A percentile compares a stretch with the other conserved stretches of the same genome.
phyloP scores from a whole-genome alignment of 2,113 vertebrate species.

The Brachionichthys hirsutus region DNA sequence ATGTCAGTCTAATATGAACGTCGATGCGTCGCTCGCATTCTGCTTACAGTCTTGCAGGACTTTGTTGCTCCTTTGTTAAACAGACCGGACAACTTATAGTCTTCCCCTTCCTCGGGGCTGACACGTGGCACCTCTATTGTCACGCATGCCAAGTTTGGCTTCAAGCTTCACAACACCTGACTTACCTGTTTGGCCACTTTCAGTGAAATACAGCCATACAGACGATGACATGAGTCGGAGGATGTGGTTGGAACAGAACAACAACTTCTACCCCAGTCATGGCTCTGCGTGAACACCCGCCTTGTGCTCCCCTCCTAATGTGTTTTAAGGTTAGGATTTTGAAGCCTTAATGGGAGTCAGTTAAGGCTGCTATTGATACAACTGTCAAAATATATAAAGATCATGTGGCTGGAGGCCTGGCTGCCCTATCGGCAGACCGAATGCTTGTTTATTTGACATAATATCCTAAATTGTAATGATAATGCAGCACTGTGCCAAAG shows the following conservation, averaged over 20 bases:
- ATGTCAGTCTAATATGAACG: not conserved
- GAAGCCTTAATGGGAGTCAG: constrained; percentile 30
- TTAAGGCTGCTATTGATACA: constrained; percentile 38
- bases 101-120: constrained; percentile 43
- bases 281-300: constrained; percentile 38
- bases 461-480: constrained; percentile 17
- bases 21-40: too few relatives aligned
- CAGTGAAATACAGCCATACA: constrained; percentile 26
- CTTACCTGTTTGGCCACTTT: constrained; percentile 73
- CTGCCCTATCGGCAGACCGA: constrained; percentile 9
- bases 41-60: not conserved
- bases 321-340: constrained; percentile 40
- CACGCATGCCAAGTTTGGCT: constrained; percentile 57
- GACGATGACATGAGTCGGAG: constrained; percentile 39
- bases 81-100: constrained; percentile 20
- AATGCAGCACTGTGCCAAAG: constrained; percentile 27
- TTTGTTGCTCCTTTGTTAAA: constrained; percentile 23
- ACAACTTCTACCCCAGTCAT: constrained; percentile 43
- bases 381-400: constrained; percentile 37
- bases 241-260: constrained; percentile 63
- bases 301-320: constrained; percentile 14
- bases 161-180: constrained; percentile 62
- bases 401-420: constrained; percentile 14
- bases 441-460: constrained; percentile 6
- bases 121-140: constrained; percentile 66